Base-by-base conservation (phyloP, 2,113 vertebrate genomes). In the Megaleporinus macrocephalus region DNA sequence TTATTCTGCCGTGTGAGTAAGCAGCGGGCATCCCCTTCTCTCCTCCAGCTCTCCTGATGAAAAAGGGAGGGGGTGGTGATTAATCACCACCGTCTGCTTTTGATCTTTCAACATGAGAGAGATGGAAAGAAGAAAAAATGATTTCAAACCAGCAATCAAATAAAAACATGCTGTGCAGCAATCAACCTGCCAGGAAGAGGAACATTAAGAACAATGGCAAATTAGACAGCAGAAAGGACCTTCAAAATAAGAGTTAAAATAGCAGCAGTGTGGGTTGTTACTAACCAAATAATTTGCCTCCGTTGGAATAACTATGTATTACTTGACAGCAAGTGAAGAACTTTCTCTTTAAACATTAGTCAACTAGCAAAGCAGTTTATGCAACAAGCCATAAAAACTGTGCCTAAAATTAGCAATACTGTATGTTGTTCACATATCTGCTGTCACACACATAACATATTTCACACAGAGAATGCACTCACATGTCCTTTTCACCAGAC, bases 101-200 rank as follows among this genome's bases (percentile, higher is more conserved):
- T 94, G 93, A 94, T 94, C 92, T 94, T 92, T 93, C 91, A 93
- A 92, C 92, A n/a, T 61, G 92, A 94, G 93, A 92, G 89, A 88
- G 90, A 93, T 90, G 89, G 88, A 51, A 10, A 61, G 30, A 9
- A 13, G 5, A 27, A 53, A 53, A 36, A 15, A 49, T 33, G 87
- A 91, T 81, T 75, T 85, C 78, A 89, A 71, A 85, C 81, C 78
- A 86, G 80, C 71, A n/a, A 57, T 80, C 85, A 86, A 87, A 84
- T 89, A 80, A 75, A 82, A 84, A 84, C 76, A 76, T 57, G 26
- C 80, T 84, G 82, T 69, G 79, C 79, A 70, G 82, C 79, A 86
- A 80, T 87, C 85, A 80, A 76, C 59, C 79, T 80, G 78, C n/a
- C 68, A 76, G 71, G 36, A 66, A 78, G 61, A 83, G 44, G 44